These are phyloP conservation scores for Venturia canescens DNA, from an alignment of 1,140 invertebrate species.

Conservation along the genomic window DNA sequence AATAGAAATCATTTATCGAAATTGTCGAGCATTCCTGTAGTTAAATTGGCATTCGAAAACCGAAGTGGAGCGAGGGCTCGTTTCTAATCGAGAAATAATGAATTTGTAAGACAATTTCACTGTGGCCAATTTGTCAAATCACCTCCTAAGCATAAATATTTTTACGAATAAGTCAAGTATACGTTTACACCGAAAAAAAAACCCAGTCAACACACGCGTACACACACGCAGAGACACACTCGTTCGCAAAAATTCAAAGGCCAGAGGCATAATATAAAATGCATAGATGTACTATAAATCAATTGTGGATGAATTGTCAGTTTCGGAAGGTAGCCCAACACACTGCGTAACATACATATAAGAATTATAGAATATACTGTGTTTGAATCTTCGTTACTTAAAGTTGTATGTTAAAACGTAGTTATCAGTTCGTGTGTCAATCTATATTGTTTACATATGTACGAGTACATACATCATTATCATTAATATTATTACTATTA, in stretches of 20 bases:
- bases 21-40: no score
- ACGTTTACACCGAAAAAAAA: no score
- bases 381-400: constrained; percentile 35
- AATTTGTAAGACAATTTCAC: background rate
- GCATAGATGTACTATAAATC: constrained; percentile 36
- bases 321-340: constrained; percentile 30
- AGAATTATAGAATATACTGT: background rate
- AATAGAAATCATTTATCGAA: no score
- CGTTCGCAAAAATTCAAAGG: background rate
- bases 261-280: constrained; percentile 26
- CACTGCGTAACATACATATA: constrained; percentile 41
- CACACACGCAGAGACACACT: constrained; percentile 8
- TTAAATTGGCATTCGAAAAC: no score
- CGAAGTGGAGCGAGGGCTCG: no score
- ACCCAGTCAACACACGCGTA: background rate
- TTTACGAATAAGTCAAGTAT: no score
- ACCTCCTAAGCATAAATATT: no score
- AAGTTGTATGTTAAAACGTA: constrained; percentile 25
- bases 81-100: background rate
- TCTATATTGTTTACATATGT: constrained; percentile 33
- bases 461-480: constrained; percentile 14
- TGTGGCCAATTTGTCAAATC: background rate
- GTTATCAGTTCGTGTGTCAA: constrained; percentile 32
- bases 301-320: constrained; percentile 21
- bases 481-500: constrained; percentile 21